A percentile compares a stretch with the other conserved stretches of the same genome.
Evolutionary conservation across 2,113 vertebrate species (phyloP).

Genomic region (Lasiurus cinereus): DNA sequence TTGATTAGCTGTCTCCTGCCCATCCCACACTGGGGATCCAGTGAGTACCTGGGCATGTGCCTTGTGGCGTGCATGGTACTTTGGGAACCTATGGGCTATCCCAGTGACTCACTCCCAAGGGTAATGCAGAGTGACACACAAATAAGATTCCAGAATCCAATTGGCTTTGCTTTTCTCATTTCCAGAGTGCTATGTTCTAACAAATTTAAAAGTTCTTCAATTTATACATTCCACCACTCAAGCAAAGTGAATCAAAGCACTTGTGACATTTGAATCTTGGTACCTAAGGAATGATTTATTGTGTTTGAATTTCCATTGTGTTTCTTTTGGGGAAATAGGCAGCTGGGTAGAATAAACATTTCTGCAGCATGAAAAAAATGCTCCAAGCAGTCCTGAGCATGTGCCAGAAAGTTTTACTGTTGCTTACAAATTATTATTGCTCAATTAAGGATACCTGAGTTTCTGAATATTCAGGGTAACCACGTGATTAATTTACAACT

Average conservation of each 20-base stretch:
- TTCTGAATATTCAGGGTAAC: slow-evolving; percentile 74
- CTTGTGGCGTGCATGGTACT: neutral
- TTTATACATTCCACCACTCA: slow-evolving; percentile 73
- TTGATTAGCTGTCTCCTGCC: too few species aligned
- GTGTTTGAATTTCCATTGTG: slow-evolving; percentile 78
- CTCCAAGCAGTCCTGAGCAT: slow-evolving; percentile 54
- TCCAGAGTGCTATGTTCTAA: slow-evolving; percentile 67
- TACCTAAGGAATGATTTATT: slow-evolving; percentile 78
- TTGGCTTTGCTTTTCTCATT: slow-evolving; percentile 74
- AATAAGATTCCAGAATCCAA: slow-evolving; percentile 59
- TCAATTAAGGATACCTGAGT: slow-evolving; percentile 74
- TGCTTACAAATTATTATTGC: slow-evolving; percentile 74
- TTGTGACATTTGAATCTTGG: slow-evolving; percentile 79
- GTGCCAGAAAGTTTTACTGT: slow-evolving; percentile 69
- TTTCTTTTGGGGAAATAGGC: slow-evolving; percentile 66
- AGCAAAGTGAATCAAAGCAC: slow-evolving; percentile 80
- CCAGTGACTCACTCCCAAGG: neutral
- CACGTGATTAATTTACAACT: slow-evolving; percentile 75
- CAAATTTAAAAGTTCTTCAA: slow-evolving; percentile 77
- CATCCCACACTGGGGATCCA: too few species aligned
- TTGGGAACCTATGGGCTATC: neutral
- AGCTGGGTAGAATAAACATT: slow-evolving; percentile 71
- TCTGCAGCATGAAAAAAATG: slow-evolving; percentile 37
- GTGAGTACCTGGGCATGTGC: too few species aligned
- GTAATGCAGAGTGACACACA: slow-evolving; percentile 65